Evolutionary conservation across 2,888 invertebrate genomes (phyloP).

Genomic region (Campopleginae sp.): DNA sequence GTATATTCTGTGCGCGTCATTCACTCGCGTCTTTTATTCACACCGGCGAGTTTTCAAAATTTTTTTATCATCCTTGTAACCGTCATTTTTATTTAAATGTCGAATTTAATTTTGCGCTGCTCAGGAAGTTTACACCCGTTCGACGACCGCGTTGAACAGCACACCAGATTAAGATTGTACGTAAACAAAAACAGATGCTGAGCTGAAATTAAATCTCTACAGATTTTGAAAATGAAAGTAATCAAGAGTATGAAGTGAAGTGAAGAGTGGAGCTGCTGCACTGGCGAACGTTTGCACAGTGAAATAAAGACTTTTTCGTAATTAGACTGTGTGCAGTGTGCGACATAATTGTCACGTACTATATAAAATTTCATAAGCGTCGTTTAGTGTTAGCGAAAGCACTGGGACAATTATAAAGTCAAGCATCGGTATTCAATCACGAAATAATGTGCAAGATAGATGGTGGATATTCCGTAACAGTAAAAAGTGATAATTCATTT

Average conservation of each 20-base stretch:
- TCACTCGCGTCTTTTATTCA: too few species aligned
- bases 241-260: neutral
- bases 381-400: neutral
- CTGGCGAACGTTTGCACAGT: neutral
- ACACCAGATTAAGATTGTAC: too few species aligned
- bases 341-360: neutral
- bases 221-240: neutral
- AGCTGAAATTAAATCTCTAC: neutral
- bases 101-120: too few species aligned
- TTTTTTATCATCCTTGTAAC: too few species aligned
- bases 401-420: neutral
- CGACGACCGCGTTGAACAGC: too few species aligned
- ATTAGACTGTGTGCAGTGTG: neutral
- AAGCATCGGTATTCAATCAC: neutral
- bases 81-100: too few species aligned
- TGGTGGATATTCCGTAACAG: neutral
- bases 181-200: neutral
- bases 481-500: neutral
- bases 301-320: conserved; percentile 1
- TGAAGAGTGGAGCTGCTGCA: neutral
- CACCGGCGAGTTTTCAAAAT: too few species aligned
- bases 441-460: neutral
- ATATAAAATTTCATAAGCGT: neutral
- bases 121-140: too few species aligned
- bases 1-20: too few species aligned